These are phyloP conservation scores for Ornithoptera alexandrae DNA, from an alignment of 2,888 invertebrate species.

Conservation along the genomic window DNA sequence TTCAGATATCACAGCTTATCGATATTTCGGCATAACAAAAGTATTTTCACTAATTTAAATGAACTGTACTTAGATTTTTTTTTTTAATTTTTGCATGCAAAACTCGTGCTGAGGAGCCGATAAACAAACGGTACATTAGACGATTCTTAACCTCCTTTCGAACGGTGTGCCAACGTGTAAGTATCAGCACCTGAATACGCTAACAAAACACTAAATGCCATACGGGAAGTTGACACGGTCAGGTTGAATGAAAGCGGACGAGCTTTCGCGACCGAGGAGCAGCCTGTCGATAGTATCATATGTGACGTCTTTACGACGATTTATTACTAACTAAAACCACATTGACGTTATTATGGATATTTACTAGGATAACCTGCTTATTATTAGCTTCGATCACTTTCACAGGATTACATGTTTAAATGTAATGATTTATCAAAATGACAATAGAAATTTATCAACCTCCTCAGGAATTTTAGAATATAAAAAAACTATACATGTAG, in stretches of 20 bases:
- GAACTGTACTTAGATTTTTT: background rate
- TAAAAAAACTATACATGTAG: too few relatives aligned
- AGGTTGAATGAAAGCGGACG: slow-evolving; percentile 10
- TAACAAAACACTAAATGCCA: slow-evolving; percentile 19
- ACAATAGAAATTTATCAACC: background rate
- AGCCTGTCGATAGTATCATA: background rate
- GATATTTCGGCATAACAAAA: background rate
- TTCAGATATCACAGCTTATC: too few relatives aligned
- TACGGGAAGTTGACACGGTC: slow-evolving; percentile 19
- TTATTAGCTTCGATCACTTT: background rate
- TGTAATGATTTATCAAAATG: background rate
- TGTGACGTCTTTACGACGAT: background rate
- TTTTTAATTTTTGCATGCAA: background rate
- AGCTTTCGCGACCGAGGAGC: slow-evolving; percentile 19
- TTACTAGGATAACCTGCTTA: background rate
- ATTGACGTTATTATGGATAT: background rate
- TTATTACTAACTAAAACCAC: background rate
- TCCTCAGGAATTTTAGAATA: background rate
- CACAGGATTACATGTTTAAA: background rate
- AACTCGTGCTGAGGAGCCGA: background rate
- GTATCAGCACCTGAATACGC: slow-evolving; percentile 7
- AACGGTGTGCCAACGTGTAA: slow-evolving; percentile 5
- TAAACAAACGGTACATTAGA: slow-evolving; percentile 18
- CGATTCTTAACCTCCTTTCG: slow-evolving; percentile 21
- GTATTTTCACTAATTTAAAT: background rate